phyloP scores from a whole-genome alignment of 2,113 vertebrate genomes.

The Tursiops truncatus region DNA sequence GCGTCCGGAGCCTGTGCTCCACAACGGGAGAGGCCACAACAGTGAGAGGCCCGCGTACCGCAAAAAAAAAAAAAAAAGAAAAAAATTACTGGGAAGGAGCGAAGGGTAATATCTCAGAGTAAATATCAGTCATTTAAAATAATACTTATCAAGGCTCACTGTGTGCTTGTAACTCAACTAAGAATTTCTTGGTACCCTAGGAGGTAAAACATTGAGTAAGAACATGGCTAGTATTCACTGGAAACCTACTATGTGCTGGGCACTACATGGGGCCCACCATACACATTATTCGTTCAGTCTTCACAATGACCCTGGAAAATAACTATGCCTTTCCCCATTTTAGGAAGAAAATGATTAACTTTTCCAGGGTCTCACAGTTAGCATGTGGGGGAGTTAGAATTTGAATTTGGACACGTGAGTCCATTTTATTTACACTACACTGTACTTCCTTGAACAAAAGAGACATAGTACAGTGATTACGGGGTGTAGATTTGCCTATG shows the following conservation, averaged over 20 bases:
- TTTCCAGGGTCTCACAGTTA: background rate
- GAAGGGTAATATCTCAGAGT: conserved; percentile 31
- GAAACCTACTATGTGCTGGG: background rate
- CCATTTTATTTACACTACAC: background rate
- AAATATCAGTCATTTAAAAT: background rate
- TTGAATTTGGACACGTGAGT: background rate
- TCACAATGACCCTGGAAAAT: background rate
- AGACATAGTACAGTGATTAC: background rate
- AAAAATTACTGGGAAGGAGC: background rate
- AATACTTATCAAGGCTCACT: background rate
- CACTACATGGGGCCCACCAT: no score
- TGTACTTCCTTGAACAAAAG: background rate
- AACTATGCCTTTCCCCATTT: background rate
- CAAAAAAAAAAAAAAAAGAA: background rate
- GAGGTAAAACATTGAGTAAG: background rate
- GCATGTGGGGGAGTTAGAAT: background rate
- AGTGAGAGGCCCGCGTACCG: no score
- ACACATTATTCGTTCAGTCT: background rate
- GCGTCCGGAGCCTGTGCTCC: no score
- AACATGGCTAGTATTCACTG: background rate
- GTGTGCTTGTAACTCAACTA: background rate
- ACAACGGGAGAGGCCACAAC: no score
- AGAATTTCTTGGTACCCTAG: background rate
- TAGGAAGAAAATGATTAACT: background rate
- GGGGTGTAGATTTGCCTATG: background rate